Base-by-base conservation (phyloP, 35 echinoderm and acorn worm genomes). In the Ophiothrix spiculata region DNA sequence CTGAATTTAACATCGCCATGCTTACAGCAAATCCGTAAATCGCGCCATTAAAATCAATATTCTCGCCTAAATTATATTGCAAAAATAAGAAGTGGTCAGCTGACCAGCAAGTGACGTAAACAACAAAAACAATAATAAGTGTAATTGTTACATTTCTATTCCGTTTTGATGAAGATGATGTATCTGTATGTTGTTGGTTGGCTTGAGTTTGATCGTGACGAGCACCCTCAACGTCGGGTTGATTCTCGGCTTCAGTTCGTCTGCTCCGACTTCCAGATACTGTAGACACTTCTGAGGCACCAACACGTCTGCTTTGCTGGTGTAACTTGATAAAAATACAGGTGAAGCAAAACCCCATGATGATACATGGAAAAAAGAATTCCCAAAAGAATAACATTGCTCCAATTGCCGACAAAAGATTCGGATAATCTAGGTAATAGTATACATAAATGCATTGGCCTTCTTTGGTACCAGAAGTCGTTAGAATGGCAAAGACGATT, bases 61-160 rank as follows among this genome's bases (percentile, higher is more conserved):
- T 32, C 1, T 90, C 94, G 2, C 94, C 94, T 3, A 97, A 79
- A 56, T 92, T 92, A 31, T 85, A 80, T 35, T 97, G 90, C 33
- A 92, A 75, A 46, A 97, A 97, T 39, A 86, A 81, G 76, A 56
- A 90, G 33, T 92, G 90, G 56, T 97, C 90, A 10, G 94, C 90
- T 8, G 94, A 86, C 94, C 94, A 97, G 56, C 94, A 97, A 28
- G 92, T 83, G 10, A 92, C 40, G 84, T 92, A 97, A 12, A 92
- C 36, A 6, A 88, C 25, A 31, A 80, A 87, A 1, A 91, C 90
- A 23, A 84, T 74, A 15, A 91, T 17, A 1, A 91, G 56, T 33
- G 77, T 39, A 28, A 81, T 78, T 36, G 76, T 54, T 21, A 87
- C 85, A 42, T 78, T 56, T 45, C 75, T 79, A 75, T 54, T 54